phyloP scores from a whole-genome alignment of 2,113 vertebrate species.

The Takifugu bimaculatus region DNA sequence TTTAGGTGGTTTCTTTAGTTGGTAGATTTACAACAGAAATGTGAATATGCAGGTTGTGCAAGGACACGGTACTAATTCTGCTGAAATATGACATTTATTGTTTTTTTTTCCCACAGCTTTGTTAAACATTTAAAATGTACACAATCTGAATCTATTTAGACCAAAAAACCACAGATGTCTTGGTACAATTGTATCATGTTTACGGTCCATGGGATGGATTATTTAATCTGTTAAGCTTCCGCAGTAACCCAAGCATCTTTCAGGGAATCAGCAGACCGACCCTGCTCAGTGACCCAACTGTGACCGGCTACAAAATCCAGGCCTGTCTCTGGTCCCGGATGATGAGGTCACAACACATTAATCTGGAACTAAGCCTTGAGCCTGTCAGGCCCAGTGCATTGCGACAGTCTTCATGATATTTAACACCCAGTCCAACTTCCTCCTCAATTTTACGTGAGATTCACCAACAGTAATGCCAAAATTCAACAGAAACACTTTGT shows the following conservation, averaged over 20 bases:
- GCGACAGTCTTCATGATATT: no score
- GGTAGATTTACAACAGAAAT: no score
- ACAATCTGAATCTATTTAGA: neutral
- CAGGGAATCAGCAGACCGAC: slow-evolving; percentile 10
- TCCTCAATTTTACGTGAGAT: neutral
- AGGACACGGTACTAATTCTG: no score
- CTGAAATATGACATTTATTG: no score
- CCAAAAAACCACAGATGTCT: neutral
- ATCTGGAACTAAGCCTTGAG: slow-evolving; percentile 34
- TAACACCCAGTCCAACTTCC: neutral
- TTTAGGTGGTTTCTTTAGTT: no score
- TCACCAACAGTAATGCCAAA: neutral
- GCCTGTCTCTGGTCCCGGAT: slow-evolving; percentile 1
- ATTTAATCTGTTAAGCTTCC: slow-evolving; percentile 36
- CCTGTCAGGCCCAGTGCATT: no score
- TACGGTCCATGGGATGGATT: slow-evolving; percentile 18
- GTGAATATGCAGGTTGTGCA: neutral
- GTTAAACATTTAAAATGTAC: neutral
- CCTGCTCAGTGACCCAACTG: neutral
- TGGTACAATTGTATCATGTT: neutral
- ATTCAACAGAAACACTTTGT: slow-evolving; percentile 37
- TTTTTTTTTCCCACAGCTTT: neutral
- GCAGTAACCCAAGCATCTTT: slow-evolving; percentile 12
- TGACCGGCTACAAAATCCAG: slow-evolving; percentile 13
- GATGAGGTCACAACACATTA: slow-evolving; percentile 19